Base-by-base conservation (phyloP, 2,113 vertebrate genomes). In the Neotoma lepida region DNA sequence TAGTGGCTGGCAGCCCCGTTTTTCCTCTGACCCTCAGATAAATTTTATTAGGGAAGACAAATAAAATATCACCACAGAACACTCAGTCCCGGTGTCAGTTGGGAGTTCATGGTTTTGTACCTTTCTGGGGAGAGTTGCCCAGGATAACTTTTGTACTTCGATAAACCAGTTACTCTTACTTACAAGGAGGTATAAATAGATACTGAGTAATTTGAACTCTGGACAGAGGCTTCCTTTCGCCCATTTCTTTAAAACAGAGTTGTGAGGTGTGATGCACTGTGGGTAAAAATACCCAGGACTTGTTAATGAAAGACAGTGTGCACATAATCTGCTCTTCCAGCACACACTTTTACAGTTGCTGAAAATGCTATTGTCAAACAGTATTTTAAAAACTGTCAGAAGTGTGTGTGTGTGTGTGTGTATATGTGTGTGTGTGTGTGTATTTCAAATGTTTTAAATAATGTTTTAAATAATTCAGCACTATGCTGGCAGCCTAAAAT, bases 391-490 rank as follows among this genome's bases (percentile, higher is more conserved):
- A 97, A 88, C 94, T 96, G 94, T 96, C 95, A 96, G 95, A 58
- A 8, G 73, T 94, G 86, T 96, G 82, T 92, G 87, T 96, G 90
- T 93, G 49, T 88, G 86, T 88, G 68, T 66, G 30, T 97, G 80
- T 96, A 81, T 96, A 74, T 95, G 90, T 97, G 84, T 94, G 6
- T 87, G 76, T 96, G 86, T 96, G 81, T 91, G 13, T 68, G 63
- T 82, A 54, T 84, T n/a, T n/a, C n/a, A n/a, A n/a, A 14, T 51
- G 22, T 96, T 94, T 96, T 78, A 96, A 88, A 96, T 95, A 94
- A 97, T n/a, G 94, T 84, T 97, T 96, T 96, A 96, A 97, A 96
- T 97, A 97, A 96, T 97, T 96, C 93, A 97, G 91, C 84, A 92
- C 88, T 77, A 71, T 68, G 71, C 33, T 80, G 85, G 86, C 20